A percentile compares a stretch with the other conserved stretches of the same genome.
Evolutionary conservation across 2,113 vertebrate genomes (phyloP).

Genomic region (Neotoma lepida): DNA sequence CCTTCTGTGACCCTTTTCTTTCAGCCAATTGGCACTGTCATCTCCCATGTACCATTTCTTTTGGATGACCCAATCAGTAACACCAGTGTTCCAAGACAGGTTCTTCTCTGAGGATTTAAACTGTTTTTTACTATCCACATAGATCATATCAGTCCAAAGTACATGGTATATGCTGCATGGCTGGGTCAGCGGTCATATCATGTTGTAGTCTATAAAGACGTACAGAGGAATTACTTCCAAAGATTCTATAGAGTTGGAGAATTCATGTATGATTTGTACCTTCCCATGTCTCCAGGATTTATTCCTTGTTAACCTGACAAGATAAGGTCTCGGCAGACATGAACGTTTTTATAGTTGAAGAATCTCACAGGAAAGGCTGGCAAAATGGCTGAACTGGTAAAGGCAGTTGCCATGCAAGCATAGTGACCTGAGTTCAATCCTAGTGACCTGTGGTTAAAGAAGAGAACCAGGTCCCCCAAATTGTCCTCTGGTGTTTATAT

Average conservation of each 20-base stretch:
- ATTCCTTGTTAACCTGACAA: neutral
- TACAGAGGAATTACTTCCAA: neutral
- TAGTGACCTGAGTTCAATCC: neutral
- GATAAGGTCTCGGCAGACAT: neutral
- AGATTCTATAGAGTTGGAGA: neutral
- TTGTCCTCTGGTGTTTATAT: neutral
- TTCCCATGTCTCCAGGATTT: neutral
- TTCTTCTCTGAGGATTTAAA: neutral
- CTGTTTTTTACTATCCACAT: neutral
- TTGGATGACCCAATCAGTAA: neutral
- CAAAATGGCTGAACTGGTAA: neutral
- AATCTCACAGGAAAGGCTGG: neutral
- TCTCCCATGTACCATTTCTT: no score
- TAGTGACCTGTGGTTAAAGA: neutral
- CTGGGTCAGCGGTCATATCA: neutral
- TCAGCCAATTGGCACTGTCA: neutral
- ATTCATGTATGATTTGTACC: neutral
- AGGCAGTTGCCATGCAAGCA: neutral
- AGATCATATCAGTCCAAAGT: neutral
- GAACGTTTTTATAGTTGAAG: neutral
- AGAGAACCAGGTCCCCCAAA: neutral
- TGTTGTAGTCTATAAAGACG: neutral
- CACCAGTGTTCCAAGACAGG: neutral
- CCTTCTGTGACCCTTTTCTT: neutral
- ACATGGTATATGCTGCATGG: neutral